Evolutionary conservation across 2,113 vertebrate species (phyloP).

Genomic region (Malurus elegans): DNA sequence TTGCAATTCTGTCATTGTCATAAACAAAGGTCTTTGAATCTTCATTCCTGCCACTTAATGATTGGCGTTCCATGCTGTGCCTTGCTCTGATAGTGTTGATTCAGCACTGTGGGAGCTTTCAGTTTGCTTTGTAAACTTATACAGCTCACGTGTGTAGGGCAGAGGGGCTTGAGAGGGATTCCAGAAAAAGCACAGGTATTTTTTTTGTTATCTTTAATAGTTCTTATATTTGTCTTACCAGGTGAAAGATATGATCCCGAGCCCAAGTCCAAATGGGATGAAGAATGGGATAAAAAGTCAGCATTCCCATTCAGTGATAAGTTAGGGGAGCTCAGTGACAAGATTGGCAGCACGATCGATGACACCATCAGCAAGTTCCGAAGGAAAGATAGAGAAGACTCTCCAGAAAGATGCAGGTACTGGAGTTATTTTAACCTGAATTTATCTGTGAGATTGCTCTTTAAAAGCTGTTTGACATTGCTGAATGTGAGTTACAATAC

Average conservation of each 20-base stretch:
- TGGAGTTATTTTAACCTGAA: background rate
- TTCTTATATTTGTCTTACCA: slow-evolving; percentile 56
- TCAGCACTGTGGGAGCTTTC: slow-evolving; percentile 48
- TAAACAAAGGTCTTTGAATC: slow-evolving; percentile 48
- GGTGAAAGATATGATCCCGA: slow-evolving; percentile 90
- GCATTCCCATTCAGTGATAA: slow-evolving; percentile 95
- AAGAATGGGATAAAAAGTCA: slow-evolving; percentile 93
- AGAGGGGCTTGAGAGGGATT: background rate
- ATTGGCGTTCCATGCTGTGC: slow-evolving; percentile 45
- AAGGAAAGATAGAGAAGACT: slow-evolving; percentile 93
- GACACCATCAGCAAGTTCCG: slow-evolving; percentile 96
- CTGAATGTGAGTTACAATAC: background rate
- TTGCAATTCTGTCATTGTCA: background rate
- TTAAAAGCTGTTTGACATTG: background rate
- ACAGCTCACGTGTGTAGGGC: background rate
- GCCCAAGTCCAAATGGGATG: slow-evolving; percentile 89
- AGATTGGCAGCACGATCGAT: slow-evolving; percentile 97
- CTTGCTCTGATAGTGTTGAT: slow-evolving; percentile 27
- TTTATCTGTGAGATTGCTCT: background rate
- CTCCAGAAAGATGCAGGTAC: slow-evolving; percentile 94
- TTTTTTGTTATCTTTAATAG: background rate
- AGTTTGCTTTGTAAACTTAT: slow-evolving; percentile 46
- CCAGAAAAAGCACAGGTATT: background rate
- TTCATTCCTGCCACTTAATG: slow-evolving; percentile 52
- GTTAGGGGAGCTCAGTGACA: slow-evolving; percentile 93